Evolutionary conservation across 2,888 invertebrate genomes (phyloP).

Genomic region (Mythimna lalbum): DNA sequence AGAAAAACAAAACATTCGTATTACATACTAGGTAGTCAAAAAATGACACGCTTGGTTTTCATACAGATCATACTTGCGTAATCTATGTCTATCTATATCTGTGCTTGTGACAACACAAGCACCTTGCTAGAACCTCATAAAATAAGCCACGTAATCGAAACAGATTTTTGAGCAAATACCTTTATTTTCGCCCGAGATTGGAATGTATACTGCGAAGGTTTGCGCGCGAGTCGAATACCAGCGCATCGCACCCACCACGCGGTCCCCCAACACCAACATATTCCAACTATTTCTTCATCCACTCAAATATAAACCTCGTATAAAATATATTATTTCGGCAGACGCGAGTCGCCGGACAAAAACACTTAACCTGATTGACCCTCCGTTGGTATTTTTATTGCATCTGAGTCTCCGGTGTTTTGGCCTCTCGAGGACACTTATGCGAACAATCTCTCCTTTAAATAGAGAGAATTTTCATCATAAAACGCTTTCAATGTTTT

Average conservation of each 20-base stretch:
- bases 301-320: slow-evolving; percentile 80
- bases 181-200: slow-evolving; percentile 58
- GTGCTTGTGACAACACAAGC: slow-evolving; percentile 18
- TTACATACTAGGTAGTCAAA: no score
- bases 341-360: slow-evolving; percentile 76
- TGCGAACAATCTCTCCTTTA: slow-evolving; percentile 70
- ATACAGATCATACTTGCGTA: no score
- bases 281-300: slow-evolving; percentile 80
- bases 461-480: slow-evolving; percentile 69
- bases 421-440: slow-evolving; percentile 72
- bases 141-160: slow-evolving; percentile 50
- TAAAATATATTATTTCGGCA: slow-evolving; percentile 78
- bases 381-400: slow-evolving; percentile 85
- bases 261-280: slow-evolving; percentile 57
- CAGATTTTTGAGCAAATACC: slow-evolving; percentile 55
- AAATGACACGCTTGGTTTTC: no score
- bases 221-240: slow-evolving; percentile 55
- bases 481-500: slow-evolving; percentile 67
- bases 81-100: no score
- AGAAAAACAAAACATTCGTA: no score
- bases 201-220: slow-evolving; percentile 56
- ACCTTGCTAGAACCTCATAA: slow-evolving; percentile 11
- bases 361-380: slow-evolving; percentile 87
- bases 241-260: slow-evolving; percentile 37
- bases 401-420: slow-evolving; percentile 72